Percentiles rank a stretch among this genome's conserved stretches.
phyloP scores from a whole-genome alignment of 2,888 invertebrate species.

The Beris chalybata region DNA sequence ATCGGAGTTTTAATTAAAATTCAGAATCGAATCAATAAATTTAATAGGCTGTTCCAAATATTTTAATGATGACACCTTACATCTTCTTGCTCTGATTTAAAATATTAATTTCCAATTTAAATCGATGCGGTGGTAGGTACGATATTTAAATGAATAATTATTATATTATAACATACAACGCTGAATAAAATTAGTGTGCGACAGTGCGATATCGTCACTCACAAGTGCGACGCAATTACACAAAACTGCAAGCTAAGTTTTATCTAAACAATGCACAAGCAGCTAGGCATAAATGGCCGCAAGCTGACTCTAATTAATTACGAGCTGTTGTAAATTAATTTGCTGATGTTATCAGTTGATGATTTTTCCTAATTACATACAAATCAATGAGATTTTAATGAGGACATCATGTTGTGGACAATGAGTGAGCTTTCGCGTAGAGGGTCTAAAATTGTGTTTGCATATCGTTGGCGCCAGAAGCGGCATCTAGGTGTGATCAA shows the following conservation, averaged over 20 bases:
- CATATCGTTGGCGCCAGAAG: constrained; percentile 2
- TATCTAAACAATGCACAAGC: too few species aligned
- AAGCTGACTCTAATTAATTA: constrained; percentile 10
- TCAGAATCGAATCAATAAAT: too few species aligned
- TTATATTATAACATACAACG: neutral
- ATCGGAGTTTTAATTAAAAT: too few species aligned
- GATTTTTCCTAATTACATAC: constrained; percentile 20
- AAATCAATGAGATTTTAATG: constrained; percentile 18
- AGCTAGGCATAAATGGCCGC: neutral
- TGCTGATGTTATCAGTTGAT: constrained; percentile 13
- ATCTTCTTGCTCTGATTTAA: too few species aligned
- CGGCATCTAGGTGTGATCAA: neutral
- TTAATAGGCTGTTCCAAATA: too few species aligned
- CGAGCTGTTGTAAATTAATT: constrained; percentile 15
- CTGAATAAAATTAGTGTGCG: neutral
- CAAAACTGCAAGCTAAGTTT: too few species aligned
- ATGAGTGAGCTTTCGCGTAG: neutral
- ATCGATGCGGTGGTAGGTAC: too few species aligned
- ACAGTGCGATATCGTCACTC: neutral
- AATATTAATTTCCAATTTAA: too few species aligned
- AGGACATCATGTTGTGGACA: constrained; percentile 3
- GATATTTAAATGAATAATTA: too few species aligned
- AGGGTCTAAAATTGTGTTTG: too few species aligned
- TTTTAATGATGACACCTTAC: too few species aligned
- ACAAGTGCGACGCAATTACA: neutral